Evolutionary conservation across 2,113 vertebrate genomes (phyloP).

Genomic region (Haplochromis vanheusdeni): DNA sequence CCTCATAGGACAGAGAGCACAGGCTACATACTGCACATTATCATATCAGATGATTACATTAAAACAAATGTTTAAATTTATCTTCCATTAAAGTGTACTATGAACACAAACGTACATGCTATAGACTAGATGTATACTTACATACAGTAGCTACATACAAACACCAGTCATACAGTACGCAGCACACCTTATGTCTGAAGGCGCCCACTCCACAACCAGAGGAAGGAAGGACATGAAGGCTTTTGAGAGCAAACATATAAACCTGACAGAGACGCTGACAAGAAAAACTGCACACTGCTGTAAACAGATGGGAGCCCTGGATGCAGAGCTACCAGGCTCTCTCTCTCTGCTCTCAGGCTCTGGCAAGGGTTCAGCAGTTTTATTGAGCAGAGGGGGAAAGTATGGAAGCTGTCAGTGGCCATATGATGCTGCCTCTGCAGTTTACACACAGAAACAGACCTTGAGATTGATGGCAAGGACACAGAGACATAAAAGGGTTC

Average conservation of each 20-base stretch:
- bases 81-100: neutral
- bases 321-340: neutral
- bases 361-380: constrained; percentile 33
- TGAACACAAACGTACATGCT: neutral
- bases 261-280: constrained; percentile 6
- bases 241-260: constrained; percentile 3
- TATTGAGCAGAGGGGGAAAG: constrained; percentile 41
- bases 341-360: neutral
- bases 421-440: constrained; percentile 59
- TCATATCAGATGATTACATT: neutral
- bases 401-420: constrained; percentile 61
- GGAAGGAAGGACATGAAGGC: neutral
- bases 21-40: neutral
- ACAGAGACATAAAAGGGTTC: neutral
- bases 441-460: constrained; percentile 16
- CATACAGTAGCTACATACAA: neutral
- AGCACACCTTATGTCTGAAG: neutral
- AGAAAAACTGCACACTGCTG: neutral
- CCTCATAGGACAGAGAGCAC: neutral
- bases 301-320: constrained; percentile 34
- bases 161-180: neutral
- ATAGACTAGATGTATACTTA: neutral
- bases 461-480: constrained; percentile 40
- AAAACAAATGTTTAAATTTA: neutral
- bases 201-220: neutral